Evolutionary conservation across 2,113 vertebrate genomes (phyloP), one percentile per base, ranked within the genome.

Genomic region (Scalopus aquaticus): DNA sequence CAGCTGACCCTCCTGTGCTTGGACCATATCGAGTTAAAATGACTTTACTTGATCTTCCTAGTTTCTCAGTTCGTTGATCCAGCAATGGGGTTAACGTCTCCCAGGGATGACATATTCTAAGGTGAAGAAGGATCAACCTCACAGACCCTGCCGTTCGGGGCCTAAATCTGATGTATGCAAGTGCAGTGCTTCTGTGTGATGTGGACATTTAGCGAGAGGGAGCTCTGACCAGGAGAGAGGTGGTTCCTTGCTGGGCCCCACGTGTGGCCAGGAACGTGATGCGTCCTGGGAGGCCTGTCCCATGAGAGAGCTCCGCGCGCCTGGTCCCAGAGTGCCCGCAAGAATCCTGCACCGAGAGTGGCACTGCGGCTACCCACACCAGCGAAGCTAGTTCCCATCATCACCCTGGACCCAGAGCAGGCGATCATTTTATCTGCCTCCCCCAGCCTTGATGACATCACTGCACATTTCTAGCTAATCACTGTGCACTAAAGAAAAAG

Each of bases 201-300:
- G 32, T 24, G 56, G 0, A 65, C 3, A 16, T n/a, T 10, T 3
- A 54, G 6, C 32, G 6, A 22, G 64, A 39, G 35, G 35, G 39
- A 54, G 17, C 46, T 9, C 12, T 19, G 56, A 15, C 3, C 3
- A 17, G n/a, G 26, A 65, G 32, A 74, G 42, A 67, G 3, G 42
- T 7, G 1, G 7, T 15, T 5, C 13, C 5, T 28, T 39, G 39
- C 37, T 28, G 44, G n/a, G 9, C 32, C 5, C 0, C 32, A 6
- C 6, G 0, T 2, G 6, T 0, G 24, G 5, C 3, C 17, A 35
- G 7, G 24, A 6, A 5, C 2, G 2, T 0, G 1, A 9, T 42
- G 15, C 42, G 54, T 58, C 26, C 39, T 19, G 0, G 15, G 46
- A 80, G 70, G 20, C 20, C 16, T 12, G 70, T 54, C 10, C 20